phyloP scores from a whole-genome alignment of 2,888 invertebrate species.

The Phanerotoma sp. region DNA sequence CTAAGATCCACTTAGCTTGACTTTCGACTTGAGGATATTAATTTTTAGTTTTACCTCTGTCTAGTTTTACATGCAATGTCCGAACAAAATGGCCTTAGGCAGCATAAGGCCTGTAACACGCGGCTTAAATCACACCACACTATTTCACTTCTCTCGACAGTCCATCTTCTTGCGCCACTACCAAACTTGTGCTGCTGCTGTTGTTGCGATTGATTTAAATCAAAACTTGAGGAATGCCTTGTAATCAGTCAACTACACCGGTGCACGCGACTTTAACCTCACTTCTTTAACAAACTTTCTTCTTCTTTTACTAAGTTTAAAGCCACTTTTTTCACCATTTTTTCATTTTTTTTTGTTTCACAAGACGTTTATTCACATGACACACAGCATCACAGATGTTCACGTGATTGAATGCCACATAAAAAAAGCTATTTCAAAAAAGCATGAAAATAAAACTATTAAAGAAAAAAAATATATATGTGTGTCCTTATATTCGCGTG shows the following conservation, averaged over 20 bases:
- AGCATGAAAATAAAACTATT: background rate
- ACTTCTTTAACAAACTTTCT: constrained; percentile 11
- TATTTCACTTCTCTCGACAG: too few species aligned
- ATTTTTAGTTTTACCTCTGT: constrained; percentile 14
- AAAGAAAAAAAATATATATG: constrained; percentile 3
- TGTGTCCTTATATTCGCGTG: background rate
- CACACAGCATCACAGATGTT: too few species aligned
- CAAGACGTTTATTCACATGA: too few species aligned
- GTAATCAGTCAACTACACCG: constrained; percentile 46
- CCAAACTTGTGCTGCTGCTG: background rate
- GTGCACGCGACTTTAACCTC: constrained; percentile 46
- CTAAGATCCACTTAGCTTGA: background rate
- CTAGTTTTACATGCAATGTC: constrained; percentile 2
- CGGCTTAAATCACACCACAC: too few species aligned
- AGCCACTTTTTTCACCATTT: background rate
- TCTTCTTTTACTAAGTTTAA: constrained; percentile 1
- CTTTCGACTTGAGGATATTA: constrained; percentile 5
- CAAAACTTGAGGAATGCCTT: constrained; percentile 38
- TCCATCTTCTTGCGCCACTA: background rate
- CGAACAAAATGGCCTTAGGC: too few species aligned
- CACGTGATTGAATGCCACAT: too few species aligned
- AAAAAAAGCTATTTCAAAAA: too few species aligned
- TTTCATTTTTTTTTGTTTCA: background rate
- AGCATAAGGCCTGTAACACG: too few species aligned
- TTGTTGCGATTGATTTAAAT: constrained; percentile 35